Conservation (phyloP, 2,888 invertebrate genomes). For the Danaus chrysippus region DNA sequence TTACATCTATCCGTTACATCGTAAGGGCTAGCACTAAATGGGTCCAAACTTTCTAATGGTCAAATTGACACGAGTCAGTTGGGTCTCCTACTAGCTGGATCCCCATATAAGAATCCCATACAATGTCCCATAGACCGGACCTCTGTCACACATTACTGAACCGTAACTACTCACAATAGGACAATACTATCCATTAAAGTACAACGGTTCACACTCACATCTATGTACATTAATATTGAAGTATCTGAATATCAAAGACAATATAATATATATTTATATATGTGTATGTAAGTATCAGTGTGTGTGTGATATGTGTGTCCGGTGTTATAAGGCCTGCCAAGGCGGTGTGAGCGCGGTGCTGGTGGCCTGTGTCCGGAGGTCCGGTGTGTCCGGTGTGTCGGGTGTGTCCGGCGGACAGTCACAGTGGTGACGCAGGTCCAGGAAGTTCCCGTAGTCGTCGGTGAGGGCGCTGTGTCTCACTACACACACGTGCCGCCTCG, state of each 20-base stretch:
- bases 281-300: not conserved
- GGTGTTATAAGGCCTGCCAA: conserved; percentile 36
- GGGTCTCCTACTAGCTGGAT: too few relatives aligned
- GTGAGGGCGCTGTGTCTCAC: conserved; percentile 69
- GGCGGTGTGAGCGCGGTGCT: conserved; percentile 25
- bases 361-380: conserved; percentile 24
- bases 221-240: not conserved
- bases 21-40: conserved; percentile 2
- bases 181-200: not conserved
- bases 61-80: not conserved
- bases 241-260: not conserved
- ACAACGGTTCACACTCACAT: not conserved
- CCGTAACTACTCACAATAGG: not conserved
- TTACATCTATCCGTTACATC: conserved; percentile 18
- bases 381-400: conserved; percentile 16
- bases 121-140: not conserved
- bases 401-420: conserved; percentile 48
- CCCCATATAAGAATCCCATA: not conserved
- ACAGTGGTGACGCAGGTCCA: conserved; percentile 66
- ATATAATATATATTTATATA: conserved; percentile 1
- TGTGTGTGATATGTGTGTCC: conserved; percentile 10
- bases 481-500: conserved; percentile 63
- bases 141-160: not conserved
- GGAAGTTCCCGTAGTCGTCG: conserved; percentile 77
- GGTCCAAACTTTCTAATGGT: conserved; percentile 1